phyloP scores from a whole-genome alignment of 64 coral and sea anemone species.

The Dendrophyllia cribrosa region DNA sequence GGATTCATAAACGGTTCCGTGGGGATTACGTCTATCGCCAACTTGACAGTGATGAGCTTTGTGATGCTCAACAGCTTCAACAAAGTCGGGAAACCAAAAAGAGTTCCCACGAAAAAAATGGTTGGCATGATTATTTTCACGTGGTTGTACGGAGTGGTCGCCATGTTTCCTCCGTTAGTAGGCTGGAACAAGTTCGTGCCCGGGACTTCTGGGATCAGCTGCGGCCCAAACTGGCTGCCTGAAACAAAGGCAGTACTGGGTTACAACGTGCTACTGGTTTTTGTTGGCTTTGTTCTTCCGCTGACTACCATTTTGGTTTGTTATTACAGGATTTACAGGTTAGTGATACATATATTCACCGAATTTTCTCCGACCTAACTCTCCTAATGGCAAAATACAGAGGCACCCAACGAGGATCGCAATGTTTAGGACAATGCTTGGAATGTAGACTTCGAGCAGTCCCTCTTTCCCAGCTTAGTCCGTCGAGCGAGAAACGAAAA shows the following conservation, averaged over 20 bases:
- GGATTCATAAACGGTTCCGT: conserved; percentile 75
- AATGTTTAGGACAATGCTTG: too few species aligned
- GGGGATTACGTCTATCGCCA: conserved; percentile 75
- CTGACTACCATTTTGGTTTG: conserved; percentile 42
- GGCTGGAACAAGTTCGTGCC: conserved; percentile 83
- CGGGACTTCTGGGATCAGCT: conserved; percentile 67
- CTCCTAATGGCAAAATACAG: background rate
- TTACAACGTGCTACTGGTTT: conserved; percentile 65
- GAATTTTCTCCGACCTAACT: too few species aligned
- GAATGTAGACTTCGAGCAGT: too few species aligned
- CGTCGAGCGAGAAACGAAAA: too few species aligned
- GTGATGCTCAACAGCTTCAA: conserved; percentile 30
- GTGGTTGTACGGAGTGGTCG: conserved; percentile 60
- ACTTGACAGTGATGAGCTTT: conserved; percentile 60
- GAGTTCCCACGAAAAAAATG: background rate
- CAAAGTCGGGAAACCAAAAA: background rate
- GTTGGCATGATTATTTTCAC: conserved; percentile 10
- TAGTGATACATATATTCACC: background rate
- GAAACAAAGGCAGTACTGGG: conserved; percentile 11
- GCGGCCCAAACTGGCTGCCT: conserved; percentile 72
- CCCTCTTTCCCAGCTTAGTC: too few species aligned
- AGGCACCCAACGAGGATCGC: too few species aligned
- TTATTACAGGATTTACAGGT: conserved; percentile 78
- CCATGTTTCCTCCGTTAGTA: conserved; percentile 65
- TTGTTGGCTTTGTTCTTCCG: conserved; percentile 70